Base-by-base conservation (phyloP, 2,113 vertebrate genomes). In the Heterocephalus glaber region DNA sequence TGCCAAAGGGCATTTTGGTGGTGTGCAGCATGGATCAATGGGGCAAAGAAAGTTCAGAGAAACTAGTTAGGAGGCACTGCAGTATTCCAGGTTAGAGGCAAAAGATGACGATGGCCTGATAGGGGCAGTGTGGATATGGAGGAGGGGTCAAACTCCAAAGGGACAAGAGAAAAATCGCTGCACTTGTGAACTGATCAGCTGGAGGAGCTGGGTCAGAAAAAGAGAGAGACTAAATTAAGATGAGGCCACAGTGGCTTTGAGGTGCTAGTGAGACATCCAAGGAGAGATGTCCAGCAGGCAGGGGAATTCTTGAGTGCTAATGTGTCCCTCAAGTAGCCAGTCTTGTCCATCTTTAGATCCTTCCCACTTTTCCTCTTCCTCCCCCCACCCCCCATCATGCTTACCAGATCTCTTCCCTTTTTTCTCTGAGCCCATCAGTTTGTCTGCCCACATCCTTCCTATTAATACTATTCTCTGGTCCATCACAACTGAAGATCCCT, bases 361-460 rank as follows among this genome's bases (percentile, higher is more conserved):
- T 35, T 20, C 54, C 17, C 44, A 72, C 17, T 92, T 60, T 58
- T 84, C 24, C 58, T 47, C 26, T 83, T 89, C 52, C 83, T 38
- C 28, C 10, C 24, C 2, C 38, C 49, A 41, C 1, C 56, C 41
- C 54, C 38, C 47, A 20, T 47, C n/a, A 79, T n/a, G 56, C 47
- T 54, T 68, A 52, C 28, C 61, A 95, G 19, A 61, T 70, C 44
- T 90, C 77, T 85, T 54, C 35, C 70, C 30, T 95, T 85, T 95
- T 85, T 52, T 63, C 84, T 79, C 44, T 56, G 72, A 90, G 70
- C n/a, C 61, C 54, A 38, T 63, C 47, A 81, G 17, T 1, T 93
- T 72, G 44, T 90, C 47, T 92, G 68, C 33, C 65, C 28, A 20
- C 56, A 33, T 74, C 65, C 66, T 86, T 58, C 47, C 58, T 66